Percentiles rank a stretch among this genome's conserved stretches.
Conservation (phyloP, 1,140 invertebrate species). For the Yoshiicerus persimilis region DNA sequence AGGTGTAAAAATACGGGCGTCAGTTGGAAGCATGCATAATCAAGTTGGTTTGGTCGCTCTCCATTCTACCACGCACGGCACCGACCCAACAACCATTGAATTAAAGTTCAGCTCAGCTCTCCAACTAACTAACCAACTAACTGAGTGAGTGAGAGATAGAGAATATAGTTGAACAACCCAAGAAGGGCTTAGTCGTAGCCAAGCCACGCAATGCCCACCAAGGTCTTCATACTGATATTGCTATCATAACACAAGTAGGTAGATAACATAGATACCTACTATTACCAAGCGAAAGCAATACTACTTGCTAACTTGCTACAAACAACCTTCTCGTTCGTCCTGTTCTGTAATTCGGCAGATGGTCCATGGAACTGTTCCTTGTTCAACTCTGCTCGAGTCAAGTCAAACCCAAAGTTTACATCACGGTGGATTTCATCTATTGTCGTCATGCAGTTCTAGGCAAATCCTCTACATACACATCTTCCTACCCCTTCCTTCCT, state of each 20-base stretch:
- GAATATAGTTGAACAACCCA: not conserved
- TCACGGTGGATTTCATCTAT: not conserved
- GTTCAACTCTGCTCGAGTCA: not conserved
- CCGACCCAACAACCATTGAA: not conserved
- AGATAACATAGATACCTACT: not conserved
- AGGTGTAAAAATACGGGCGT: slow-evolving; percentile 49
- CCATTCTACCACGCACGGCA: not conserved
- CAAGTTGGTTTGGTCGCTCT: slow-evolving; percentile 21
- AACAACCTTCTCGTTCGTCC: slow-evolving; percentile 9
- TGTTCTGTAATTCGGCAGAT: slow-evolving; percentile 41
- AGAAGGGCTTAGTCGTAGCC: not conserved
- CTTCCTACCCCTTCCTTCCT: not conserved
- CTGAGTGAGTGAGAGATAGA: not conserved
- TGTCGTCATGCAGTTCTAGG: not conserved
- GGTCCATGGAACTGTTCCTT: slow-evolving; percentile 33
- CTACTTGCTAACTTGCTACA: not conserved
- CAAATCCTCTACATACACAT: not conserved
- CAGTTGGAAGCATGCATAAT: slow-evolving; percentile 48
- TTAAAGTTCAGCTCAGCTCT: not conserved
- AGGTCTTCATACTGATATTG: not conserved
- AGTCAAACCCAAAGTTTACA: slow-evolving; percentile 19
- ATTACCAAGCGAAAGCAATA: not conserved
- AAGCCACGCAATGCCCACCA: not conserved
- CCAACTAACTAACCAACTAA: not conserved
- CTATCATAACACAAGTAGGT: not conserved